Base-by-base conservation (phyloP, 2,797 vertebrate species). In the Eptatretus atami region DNA sequence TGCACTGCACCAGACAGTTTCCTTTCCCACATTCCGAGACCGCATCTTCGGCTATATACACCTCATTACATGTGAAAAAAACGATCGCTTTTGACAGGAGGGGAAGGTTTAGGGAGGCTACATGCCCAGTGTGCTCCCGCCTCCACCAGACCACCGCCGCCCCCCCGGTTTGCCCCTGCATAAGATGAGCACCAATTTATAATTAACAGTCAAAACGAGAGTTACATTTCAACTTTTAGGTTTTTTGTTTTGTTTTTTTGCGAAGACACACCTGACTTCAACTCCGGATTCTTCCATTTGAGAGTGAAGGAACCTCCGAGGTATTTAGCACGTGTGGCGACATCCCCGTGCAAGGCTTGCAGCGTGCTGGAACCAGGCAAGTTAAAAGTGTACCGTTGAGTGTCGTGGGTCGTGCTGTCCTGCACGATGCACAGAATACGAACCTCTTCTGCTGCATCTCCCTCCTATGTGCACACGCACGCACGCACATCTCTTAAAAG, bases 391-490 rank as follows among this genome's bases (percentile, higher is more conserved):
- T 95, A 76, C 54, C 79, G 79, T 71, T 92, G 86, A 0, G 81
- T 82, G 74, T 82, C 94, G 65, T 80, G 78, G 66, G 81, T 93
- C 67, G 90, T 98, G 71, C 77, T 92, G 76, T 98, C 90, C 76
- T 94, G 88, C 68, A 98, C 78, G 65, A 96, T 98, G 70, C 92
- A 98, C 74, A 98, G 77, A 74, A 87, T 83, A 73, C 92, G 75
- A 65, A 84, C 86, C 72, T 98, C 90, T 72, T 98, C 92, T 6
- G 86, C 90, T 71, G 88, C 90, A 78, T 83, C 88, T 70, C 90
- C 90, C 68, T 84, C 87, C 90, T 98, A 77, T 64, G 78, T 75
- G 52, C 15, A n/a, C n/a, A n/a, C n/a, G n/a, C n/a, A n/a, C n/a
- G 25, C 57, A 25, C 57, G 12, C 12, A 25, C 31, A 44, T n/a